A percentile compares a stretch with the other conserved stretches of the same genome.
Evolutionary conservation across 2,113 vertebrate genomes (phyloP).

Genomic region (Ammodytes marinus): DNA sequence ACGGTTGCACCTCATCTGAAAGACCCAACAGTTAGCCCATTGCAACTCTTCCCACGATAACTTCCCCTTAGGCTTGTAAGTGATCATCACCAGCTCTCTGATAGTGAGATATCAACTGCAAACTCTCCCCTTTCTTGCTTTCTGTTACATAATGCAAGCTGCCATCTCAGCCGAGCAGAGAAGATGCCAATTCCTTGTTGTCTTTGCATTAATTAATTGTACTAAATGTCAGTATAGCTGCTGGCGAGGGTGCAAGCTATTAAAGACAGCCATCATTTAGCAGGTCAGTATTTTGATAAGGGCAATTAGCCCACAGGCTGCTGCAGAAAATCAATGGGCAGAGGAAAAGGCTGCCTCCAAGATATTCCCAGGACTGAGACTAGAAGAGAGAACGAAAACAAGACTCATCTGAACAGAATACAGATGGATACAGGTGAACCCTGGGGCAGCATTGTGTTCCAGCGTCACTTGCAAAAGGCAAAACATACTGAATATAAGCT

Average conservation of each 20-base stretch:
- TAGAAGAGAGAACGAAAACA: conserved; percentile 1
- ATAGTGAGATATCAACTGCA: conserved; percentile 15
- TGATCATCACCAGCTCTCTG: neutral
- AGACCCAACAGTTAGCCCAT: too few species aligned
- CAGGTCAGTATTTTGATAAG: conserved; percentile 83
- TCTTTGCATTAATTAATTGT: conserved; percentile 79
- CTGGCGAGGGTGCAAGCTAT: conserved; percentile 70
- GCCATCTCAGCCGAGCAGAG: conserved; percentile 43
- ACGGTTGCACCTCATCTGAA: too few species aligned
- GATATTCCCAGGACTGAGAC: conserved; percentile 37
- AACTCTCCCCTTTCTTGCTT: neutral
- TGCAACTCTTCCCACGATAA: too few species aligned
- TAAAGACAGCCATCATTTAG: conserved; percentile 79
- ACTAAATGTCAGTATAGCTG: conserved; percentile 82
- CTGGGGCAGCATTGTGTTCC: neutral
- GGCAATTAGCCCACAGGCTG: conserved; percentile 83
- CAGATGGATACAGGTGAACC: conserved; percentile 15
- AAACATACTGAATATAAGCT: conserved; percentile 12
- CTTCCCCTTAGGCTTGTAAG: too few species aligned
- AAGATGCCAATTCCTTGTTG: conserved; percentile 56
- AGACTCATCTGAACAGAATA: conserved; percentile 4
- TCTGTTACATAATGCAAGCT: conserved; percentile 43
- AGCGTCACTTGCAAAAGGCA: conserved; percentile 9
- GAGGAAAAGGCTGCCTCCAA: conserved; percentile 32
- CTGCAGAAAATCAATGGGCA: conserved; percentile 76